Conservation (phyloP, 35 echinoderm and acorn worm species). For the Lytechinus pictus region DNA sequence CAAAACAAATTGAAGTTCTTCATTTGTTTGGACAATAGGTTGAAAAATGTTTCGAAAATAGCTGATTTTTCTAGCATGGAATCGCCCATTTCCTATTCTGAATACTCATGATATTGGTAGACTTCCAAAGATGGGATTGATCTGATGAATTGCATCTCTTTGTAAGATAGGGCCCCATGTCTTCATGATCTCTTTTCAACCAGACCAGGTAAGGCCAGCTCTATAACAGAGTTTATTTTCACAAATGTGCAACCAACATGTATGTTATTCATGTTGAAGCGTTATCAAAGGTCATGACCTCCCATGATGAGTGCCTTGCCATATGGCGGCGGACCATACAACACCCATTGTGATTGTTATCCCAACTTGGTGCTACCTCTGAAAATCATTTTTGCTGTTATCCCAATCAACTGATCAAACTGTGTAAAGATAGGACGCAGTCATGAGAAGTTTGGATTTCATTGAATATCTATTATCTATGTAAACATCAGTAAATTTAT, state of each 20-base stretch:
- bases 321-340: neutral
- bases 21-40: too few relatives aligned
- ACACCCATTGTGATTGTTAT: neutral
- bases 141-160: too few relatives aligned
- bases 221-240: neutral
- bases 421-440: neutral
- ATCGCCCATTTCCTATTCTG: too few relatives aligned
- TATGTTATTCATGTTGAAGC: neutral
- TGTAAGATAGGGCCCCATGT: too few relatives aligned
- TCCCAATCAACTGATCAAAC: neutral
- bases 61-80: too few relatives aligned
- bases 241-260: neutral
- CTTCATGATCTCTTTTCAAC: too few relatives aligned
- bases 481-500: neutral
- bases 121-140: too few relatives aligned
- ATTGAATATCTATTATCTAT: neutral
- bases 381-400: constrained; percentile 14
- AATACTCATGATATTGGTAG: too few relatives aligned
- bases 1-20: too few relatives aligned
- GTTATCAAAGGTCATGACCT: neutral
- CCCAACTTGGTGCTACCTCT: neutral
- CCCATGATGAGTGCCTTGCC: neutral
- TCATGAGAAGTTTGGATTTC: neutral
- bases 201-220: too few relatives aligned
- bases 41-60: too few relatives aligned